Conservation (phyloP, 2,888 invertebrate species). For the Limnephilus marmoratus region DNA sequence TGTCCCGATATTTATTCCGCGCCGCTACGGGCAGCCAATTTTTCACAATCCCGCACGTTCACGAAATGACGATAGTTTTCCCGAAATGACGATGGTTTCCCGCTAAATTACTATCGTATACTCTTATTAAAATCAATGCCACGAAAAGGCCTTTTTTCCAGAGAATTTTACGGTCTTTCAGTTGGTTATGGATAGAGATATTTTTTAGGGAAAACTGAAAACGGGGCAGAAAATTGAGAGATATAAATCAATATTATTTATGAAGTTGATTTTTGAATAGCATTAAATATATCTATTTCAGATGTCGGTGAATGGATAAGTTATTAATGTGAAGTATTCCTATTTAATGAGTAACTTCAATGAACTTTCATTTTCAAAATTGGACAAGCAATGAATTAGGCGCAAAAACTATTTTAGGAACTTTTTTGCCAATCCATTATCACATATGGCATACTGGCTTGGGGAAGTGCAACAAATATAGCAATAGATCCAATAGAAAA, state of each 20-base stretch:
- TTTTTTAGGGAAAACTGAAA: neutral
- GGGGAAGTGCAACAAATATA: too few species aligned
- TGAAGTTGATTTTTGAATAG: neutral
- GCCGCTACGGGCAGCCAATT: neutral
- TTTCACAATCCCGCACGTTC: neutral
- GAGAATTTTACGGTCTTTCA: neutral
- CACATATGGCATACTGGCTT: too few species aligned
- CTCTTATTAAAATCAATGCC: constrained; percentile 2
- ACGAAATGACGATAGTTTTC: neutral
- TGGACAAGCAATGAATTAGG: too few species aligned
- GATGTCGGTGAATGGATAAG: too few species aligned
- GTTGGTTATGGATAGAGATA: neutral
- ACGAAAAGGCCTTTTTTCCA: neutral
- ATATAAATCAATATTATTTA: neutral
- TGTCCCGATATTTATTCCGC: neutral
- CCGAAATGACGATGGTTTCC: neutral
- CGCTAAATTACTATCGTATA: neutral
- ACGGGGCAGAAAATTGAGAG: neutral
- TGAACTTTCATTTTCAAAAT: too few species aligned
- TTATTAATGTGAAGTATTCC: too few species aligned
- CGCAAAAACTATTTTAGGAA: too few species aligned
- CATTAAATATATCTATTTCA: neutral
- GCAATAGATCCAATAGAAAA: too few species aligned
- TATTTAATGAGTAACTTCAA: too few species aligned
- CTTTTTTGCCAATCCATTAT: too few species aligned